phyloP scores from a whole-genome alignment of 2,888 invertebrate genomes.

The Heliconius hortense region DNA sequence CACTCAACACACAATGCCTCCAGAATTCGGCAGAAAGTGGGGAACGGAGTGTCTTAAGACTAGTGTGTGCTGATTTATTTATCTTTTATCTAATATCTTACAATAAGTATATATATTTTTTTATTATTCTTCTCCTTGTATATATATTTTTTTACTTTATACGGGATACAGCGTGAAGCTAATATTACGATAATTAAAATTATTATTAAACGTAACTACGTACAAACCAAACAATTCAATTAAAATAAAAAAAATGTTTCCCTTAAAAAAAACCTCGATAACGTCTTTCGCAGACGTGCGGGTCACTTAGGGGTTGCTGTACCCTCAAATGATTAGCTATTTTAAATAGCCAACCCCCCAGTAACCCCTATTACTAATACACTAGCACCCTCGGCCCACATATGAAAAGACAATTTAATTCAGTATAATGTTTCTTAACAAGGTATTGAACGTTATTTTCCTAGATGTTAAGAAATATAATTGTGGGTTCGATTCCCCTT shows the following conservation, averaged over 20 bases:
- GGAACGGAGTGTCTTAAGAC: too few species aligned
- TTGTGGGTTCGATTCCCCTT: too few species aligned
- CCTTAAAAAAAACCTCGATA: conserved; percentile 23
- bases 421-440: neutral
- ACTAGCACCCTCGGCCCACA: conserved; percentile 9
- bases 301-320: conserved; percentile 20
- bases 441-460: too few species aligned
- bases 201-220: neutral
- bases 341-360: conserved; percentile 16
- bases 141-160: neutral
- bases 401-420: neutral
- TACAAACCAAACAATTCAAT: neutral
- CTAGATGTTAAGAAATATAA: too few species aligned
- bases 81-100: too few species aligned
- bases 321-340: conserved; percentile 16
- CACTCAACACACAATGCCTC: too few species aligned
- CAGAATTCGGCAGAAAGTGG: too few species aligned
- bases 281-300: conserved; percentile 35
- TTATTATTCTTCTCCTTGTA: too few species aligned
- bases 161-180: neutral
- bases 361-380: conserved; percentile 17
- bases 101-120: too few species aligned
- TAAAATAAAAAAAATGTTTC: conserved; percentile 24
- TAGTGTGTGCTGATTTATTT: too few species aligned
- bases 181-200: too few species aligned